A percentile compares a stretch with the other conserved stretches of the same genome.
Evolutionary conservation across 2,888 invertebrate genomes (phyloP).

Genomic region (Sipha maydis): DNA sequence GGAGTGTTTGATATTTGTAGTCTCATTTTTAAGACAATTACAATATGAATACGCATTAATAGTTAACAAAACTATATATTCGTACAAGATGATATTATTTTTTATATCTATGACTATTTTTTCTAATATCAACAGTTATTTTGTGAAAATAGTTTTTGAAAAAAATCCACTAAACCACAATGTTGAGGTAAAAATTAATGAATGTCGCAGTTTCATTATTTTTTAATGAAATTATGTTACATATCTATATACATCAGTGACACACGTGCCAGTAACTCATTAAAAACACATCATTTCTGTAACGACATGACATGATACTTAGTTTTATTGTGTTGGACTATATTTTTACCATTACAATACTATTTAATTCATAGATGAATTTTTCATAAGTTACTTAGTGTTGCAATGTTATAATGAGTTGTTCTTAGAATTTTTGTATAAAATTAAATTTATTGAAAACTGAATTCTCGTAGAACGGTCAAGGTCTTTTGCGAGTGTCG

Average conservation of each 20-base stretch:
- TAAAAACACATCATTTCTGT: constrained; percentile 38
- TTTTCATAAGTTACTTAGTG: too few relatives aligned
- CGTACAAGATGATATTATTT: not conserved
- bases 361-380: not conserved
- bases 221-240: not conserved
- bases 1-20: too few relatives aligned
- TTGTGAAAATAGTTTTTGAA: not conserved
- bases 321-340: not conserved
- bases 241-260: not conserved
- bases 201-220: not conserved
- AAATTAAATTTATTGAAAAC: not conserved
- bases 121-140: not conserved
- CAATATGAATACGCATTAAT: not conserved
- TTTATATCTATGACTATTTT: not conserved
- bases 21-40: too few relatives aligned
- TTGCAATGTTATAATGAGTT: too few relatives aligned
- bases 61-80: not conserved
- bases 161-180: not conserved
- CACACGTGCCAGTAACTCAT: constrained; percentile 41
- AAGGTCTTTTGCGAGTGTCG: not conserved
- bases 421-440: not conserved
- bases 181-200: not conserved
- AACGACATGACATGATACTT: not conserved
- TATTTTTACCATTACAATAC: constrained; percentile 21
- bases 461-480: not conserved